phyloP scores from a whole-genome alignment of 2,113 vertebrate species.

The Polyodon spathula region DNA sequence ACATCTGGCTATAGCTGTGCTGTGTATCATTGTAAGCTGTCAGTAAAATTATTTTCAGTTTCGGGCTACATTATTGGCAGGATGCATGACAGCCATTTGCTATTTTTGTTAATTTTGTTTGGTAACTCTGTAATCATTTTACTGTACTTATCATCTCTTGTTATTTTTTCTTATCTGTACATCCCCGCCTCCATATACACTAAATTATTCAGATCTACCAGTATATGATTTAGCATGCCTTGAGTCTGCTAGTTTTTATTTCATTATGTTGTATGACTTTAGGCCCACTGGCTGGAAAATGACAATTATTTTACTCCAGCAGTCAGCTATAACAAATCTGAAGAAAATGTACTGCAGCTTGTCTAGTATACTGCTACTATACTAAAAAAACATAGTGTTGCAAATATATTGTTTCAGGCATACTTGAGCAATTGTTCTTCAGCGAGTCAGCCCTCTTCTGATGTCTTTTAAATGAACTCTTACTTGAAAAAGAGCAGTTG shows the following conservation, averaged over 20 bases:
- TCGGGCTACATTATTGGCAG: too few species aligned
- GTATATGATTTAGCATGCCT: slow-evolving; percentile 67
- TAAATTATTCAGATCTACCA: slow-evolving; percentile 69
- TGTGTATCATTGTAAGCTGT: too few species aligned
- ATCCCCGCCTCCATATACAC: slow-evolving; percentile 45
- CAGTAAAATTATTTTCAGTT: background rate
- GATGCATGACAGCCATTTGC: too few species aligned
- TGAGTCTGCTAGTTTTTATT: slow-evolving; percentile 54
- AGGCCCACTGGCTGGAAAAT: slow-evolving; percentile 71
- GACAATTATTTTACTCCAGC: slow-evolving; percentile 70
- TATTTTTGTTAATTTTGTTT: background rate
- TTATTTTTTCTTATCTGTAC: slow-evolving; percentile 42
- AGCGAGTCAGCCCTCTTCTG: slow-evolving; percentile 46
- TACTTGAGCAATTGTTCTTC: slow-evolving; percentile 40
- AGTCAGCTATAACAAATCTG: slow-evolving; percentile 61
- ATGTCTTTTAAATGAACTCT: slow-evolving; percentile 60
- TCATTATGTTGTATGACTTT: slow-evolving; percentile 72
- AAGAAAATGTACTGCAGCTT: slow-evolving; percentile 53
- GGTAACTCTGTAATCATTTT: too few species aligned
- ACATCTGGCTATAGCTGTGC: too few species aligned
- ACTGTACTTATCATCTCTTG: slow-evolving; percentile 43
- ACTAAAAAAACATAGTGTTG: slow-evolving; percentile 22
- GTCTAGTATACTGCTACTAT: slow-evolving; percentile 18
- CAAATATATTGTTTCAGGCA: slow-evolving; percentile 26
- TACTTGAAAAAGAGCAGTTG: slow-evolving; percentile 45